Conservation (phyloP, 2,797 vertebrate species). For the Lacerta viridis region DNA sequence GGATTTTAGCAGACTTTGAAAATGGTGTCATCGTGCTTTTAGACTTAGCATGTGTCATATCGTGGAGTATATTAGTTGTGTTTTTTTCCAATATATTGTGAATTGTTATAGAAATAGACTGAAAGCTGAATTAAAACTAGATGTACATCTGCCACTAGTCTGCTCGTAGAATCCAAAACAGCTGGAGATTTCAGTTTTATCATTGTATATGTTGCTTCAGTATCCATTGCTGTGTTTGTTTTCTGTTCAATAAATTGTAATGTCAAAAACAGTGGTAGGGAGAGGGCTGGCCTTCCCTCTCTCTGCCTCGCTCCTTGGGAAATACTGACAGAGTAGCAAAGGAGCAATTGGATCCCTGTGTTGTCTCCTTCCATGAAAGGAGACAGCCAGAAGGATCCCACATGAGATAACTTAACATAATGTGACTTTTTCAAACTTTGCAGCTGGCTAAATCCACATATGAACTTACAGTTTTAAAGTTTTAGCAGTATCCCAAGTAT, state of each 20-base stretch:
- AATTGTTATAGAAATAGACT: neutral
- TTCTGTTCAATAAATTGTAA: neutral
- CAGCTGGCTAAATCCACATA: neutral
- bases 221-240: neutral
- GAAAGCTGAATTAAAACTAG: neutral
- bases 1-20: constrained; percentile 55
- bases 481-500: no score
- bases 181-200: neutral
- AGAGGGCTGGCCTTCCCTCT: neutral
- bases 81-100: constrained; percentile 13
- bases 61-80: neutral
- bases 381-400: neutral
- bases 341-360: neutral
- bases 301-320: neutral
- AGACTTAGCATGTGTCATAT: neutral
- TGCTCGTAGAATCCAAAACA: neutral
- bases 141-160: neutral
- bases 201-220: neutral
- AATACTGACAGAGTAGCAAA: neutral
- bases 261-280: neutral
- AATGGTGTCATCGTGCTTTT: constrained; percentile 33
- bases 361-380: neutral
- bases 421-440: neutral
- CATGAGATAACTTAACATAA: neutral
- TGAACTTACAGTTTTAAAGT: no score